Percentiles rank a stretch among this genome's conserved stretches.
phyloP scores from a whole-genome alignment of 2,888 invertebrate genomes.

The Aspidiotus rigidus region DNA sequence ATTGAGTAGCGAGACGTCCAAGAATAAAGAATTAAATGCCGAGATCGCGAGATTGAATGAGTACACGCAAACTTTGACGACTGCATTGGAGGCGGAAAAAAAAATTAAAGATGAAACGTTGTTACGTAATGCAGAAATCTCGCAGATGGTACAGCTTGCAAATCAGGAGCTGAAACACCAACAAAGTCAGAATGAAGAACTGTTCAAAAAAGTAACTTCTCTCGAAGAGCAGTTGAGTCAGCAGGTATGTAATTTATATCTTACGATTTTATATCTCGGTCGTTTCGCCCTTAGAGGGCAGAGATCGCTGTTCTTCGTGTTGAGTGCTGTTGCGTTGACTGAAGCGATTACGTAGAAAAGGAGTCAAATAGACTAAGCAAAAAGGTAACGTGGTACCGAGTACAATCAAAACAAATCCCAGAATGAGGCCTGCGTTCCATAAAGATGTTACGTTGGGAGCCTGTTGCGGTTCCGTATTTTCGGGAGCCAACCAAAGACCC shows the following conservation, averaged over 20 bases:
- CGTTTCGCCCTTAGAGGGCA: no score
- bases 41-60: constrained; percentile 19
- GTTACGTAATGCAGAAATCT: constrained; percentile 69
- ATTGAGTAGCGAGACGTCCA: constrained; percentile 12
- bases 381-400: no score
- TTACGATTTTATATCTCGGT: no score
- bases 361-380: no score
- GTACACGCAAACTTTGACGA: constrained; percentile 40
- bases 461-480: no score
- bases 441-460: no score
- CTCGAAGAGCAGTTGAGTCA: constrained; percentile 46
- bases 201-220: constrained; percentile 50
- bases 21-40: constrained; percentile 12
- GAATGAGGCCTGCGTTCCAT: no score
- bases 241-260: constrained; percentile 44
- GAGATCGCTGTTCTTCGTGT: no score
- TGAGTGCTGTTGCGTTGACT: no score
- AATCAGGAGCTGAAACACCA: constrained; percentile 63
- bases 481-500: no score
- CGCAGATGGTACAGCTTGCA: constrained; percentile 67
- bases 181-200: constrained; percentile 54
- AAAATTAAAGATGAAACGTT: constrained; percentile 66
- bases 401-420: no score
- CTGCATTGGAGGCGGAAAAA: constrained; percentile 47
- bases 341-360: no score